Evolutionary conservation across 1,140 invertebrate genomes (phyloP).

Genomic region (Luehdorfia chinensis): DNA sequence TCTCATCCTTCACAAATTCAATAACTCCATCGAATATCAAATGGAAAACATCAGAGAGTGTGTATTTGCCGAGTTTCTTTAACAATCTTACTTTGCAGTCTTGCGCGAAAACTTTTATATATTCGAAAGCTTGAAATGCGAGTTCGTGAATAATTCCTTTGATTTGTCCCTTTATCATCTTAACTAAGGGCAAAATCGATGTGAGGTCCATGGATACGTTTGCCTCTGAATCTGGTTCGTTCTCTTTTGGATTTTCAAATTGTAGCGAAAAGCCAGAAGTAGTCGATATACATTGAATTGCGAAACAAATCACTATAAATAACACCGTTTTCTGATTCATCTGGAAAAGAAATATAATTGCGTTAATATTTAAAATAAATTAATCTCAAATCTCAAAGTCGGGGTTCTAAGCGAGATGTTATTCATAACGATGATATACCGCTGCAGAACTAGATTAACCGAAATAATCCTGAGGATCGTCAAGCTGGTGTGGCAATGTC

Average conservation of each 20-base stretch:
- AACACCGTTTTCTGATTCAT: constrained; percentile 4
- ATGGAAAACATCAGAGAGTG: constrained; percentile 34
- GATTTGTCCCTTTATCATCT: constrained; percentile 36
- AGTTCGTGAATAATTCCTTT: constrained; percentile 38
- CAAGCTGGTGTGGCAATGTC: too few relatives aligned
- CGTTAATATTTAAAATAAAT: too few relatives aligned
- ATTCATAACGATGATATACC: too few relatives aligned
- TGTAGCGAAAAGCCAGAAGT: background rate
- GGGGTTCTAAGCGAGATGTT: too few relatives aligned
- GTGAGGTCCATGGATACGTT: constrained; percentile 17
- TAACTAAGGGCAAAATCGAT: constrained; percentile 22
- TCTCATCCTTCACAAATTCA: constrained; percentile 27
- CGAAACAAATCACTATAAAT: background rate
- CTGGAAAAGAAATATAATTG: background rate
- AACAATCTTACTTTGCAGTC: constrained; percentile 38
- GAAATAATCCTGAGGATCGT: too few relatives aligned
- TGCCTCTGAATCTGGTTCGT: constrained; percentile 8
- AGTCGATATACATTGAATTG: background rate
- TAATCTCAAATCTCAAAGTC: too few relatives aligned
- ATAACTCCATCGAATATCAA: constrained; percentile 36
- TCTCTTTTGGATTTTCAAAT: background rate
- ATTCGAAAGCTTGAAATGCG: constrained; percentile 25
- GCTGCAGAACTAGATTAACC: too few relatives aligned
- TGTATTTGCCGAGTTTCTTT: constrained; percentile 36
- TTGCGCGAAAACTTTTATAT: constrained; percentile 22